Evolutionary conservation across 1,140 invertebrate genomes (phyloP).

Genomic region (Augochlora pura): DNA sequence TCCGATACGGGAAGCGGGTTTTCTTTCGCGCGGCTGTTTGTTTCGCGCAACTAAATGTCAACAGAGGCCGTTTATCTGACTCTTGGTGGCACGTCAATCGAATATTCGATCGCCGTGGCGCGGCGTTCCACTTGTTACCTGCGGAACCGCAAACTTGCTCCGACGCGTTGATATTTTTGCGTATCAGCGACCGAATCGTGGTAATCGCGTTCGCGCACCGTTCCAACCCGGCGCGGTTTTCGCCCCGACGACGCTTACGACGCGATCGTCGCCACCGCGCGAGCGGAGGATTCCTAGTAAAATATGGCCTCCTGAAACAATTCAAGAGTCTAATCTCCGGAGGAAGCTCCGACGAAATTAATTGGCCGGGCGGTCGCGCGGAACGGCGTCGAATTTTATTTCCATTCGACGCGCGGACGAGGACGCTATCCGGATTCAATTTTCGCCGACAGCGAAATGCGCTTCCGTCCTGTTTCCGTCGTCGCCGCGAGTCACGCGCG

Average conservation of each 20-base stretch:
- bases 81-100: background rate
- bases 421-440: constrained; percentile 29
- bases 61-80: constrained; percentile 10
- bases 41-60: constrained; percentile 24
- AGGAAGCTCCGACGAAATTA: background rate
- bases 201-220: too few species aligned
- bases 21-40: constrained; percentile 10
- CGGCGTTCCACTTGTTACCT: background rate
- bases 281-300: background rate
- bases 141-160: background rate
- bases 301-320: constrained; percentile 4
- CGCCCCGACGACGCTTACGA: too few species aligned
- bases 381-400: constrained; percentile 20
- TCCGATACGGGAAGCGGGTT: background rate
- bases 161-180: background rate
- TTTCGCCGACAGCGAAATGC: constrained; percentile 13
- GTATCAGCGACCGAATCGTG: background rate
- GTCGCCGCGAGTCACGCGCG: background rate
- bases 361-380: constrained; percentile 7
- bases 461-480: constrained; percentile 13
- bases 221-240: too few species aligned
- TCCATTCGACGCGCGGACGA: background rate
- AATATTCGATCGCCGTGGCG: background rate
- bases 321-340: constrained; percentile 26
- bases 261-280: background rate